phyloP scores from a whole-genome alignment of 2,113 vertebrate species.

The Calcarius ornatus region DNA sequence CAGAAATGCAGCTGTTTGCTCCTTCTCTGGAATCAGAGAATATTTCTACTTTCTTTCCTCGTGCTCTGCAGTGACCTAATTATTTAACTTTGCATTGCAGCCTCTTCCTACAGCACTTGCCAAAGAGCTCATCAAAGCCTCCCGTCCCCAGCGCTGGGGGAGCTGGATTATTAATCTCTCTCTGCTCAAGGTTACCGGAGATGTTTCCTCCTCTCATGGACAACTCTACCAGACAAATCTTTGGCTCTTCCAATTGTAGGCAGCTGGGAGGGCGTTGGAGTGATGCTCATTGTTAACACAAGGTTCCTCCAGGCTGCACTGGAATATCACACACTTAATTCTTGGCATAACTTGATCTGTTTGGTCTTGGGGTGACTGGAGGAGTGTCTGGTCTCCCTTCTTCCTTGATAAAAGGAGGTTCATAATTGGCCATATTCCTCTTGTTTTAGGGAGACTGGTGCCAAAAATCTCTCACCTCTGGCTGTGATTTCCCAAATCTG shows the following conservation, averaged over 20 bases:
- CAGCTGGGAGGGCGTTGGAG: background rate
- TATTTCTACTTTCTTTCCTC: background rate
- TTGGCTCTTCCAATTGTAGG: background rate
- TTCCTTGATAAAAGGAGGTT: background rate
- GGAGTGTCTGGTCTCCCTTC: background rate
- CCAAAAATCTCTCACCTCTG: background rate
- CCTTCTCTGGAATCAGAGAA: background rate
- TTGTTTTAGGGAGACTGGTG: background rate
- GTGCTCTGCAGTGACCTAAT: slow-evolving; percentile 19
- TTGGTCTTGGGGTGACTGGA: background rate
- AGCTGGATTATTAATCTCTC: background rate
- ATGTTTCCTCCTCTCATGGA: background rate
- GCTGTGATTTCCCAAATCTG: background rate
- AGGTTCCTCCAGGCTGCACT: background rate
- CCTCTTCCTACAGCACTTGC: slow-evolving; percentile 26
- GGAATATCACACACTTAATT: background rate
- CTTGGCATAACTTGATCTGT: background rate
- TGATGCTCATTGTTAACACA: background rate
- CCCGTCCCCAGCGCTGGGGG: background rate
- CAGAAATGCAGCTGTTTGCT: background rate
- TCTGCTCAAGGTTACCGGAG: slow-evolving; percentile 38
- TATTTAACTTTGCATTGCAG: slow-evolving; percentile 33
- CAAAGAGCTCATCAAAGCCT: slow-evolving; percentile 40
- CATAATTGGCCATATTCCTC: background rate
- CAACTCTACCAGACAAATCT: background rate